Conservation (phyloP, 2,113 vertebrate genomes). For the Seriola rivoliana region DNA sequence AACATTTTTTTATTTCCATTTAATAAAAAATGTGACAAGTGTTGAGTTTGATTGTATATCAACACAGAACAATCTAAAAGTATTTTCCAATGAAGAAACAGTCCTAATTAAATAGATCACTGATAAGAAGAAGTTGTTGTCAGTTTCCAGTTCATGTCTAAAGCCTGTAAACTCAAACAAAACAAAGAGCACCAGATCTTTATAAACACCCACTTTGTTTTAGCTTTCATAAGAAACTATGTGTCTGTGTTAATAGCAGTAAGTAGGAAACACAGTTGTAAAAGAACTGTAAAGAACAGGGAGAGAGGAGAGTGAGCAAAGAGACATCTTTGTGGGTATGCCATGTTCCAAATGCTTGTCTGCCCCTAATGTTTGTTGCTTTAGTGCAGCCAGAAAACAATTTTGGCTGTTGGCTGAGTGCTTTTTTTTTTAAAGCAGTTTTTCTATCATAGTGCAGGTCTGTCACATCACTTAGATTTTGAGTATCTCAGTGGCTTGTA, state of each 20-base stretch:
- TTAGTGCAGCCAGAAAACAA: not conserved
- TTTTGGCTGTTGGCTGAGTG: not conserved
- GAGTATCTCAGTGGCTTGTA: not conserved
- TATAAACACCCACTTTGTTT: not conserved
- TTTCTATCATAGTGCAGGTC: not conserved
- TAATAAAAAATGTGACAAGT: not conserved
- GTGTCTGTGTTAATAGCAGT: not conserved
- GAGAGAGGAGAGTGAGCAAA: not conserved
- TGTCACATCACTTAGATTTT: not conserved
- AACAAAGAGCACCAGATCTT: not conserved
- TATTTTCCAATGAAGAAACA: not conserved
- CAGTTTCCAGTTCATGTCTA: not conserved
- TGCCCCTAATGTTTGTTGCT: not conserved
- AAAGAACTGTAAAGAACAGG: not conserved
- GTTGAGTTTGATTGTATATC: not conserved
- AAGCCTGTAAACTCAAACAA: not conserved
- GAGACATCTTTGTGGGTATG: not conserved
- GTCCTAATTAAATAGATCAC: not conserved
- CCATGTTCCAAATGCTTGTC: not conserved
- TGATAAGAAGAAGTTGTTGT: not conserved
- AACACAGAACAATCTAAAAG: not conserved
- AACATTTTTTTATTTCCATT: slow-evolving; percentile 17
- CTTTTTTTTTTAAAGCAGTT: not conserved
- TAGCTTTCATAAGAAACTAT: not conserved
- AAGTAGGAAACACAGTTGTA: not conserved